These are phyloP conservation scores for Meiosimyza platycephala DNA, from an alignment of 2,888 invertebrate genomes.

Conservation along the genomic window DNA sequence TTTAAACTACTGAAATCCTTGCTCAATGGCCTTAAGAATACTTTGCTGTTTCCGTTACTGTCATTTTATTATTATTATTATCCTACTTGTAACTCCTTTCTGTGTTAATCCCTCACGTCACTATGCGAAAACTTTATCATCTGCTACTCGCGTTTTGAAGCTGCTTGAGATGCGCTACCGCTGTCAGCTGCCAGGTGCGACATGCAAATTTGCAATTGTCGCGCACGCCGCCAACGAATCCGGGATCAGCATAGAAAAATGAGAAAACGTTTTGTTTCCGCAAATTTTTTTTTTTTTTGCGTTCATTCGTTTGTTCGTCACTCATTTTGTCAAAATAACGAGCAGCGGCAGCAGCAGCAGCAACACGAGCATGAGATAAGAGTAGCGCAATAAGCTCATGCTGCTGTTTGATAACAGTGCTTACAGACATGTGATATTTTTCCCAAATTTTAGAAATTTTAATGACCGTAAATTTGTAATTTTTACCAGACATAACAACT, in stretches of 20 bases:
- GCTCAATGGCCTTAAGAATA: too few species aligned
- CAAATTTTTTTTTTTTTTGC: background rate
- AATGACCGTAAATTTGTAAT: too few species aligned
- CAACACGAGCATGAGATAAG: too few species aligned
- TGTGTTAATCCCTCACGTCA: constrained; percentile 16
- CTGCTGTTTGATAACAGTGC: background rate
- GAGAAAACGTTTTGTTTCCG: constrained; percentile 21
- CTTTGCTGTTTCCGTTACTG: too few species aligned
- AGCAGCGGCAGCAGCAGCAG: background rate
- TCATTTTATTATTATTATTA: too few species aligned
- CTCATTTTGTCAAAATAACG: background rate
- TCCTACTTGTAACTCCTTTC: background rate
- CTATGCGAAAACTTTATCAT: background rate
- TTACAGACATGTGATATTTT: background rate
- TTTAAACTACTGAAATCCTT: too few species aligned
- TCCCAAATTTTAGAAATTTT: too few species aligned
- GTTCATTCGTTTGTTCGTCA: background rate
- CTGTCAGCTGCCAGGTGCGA: background rate
- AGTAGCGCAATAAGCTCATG: constrained; percentile 5
- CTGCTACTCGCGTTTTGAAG: background rate
- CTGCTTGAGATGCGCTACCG: too few species aligned
- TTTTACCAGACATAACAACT: too few species aligned
- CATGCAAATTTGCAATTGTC: constrained; percentile 24
- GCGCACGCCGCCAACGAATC: background rate
- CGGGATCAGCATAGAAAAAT: constrained; percentile 6